Percentiles rank a stretch among this genome's conserved stretches.
Evolutionary conservation across 2,888 invertebrate species (phyloP).

Genomic region (Ectobius pallidus): DNA sequence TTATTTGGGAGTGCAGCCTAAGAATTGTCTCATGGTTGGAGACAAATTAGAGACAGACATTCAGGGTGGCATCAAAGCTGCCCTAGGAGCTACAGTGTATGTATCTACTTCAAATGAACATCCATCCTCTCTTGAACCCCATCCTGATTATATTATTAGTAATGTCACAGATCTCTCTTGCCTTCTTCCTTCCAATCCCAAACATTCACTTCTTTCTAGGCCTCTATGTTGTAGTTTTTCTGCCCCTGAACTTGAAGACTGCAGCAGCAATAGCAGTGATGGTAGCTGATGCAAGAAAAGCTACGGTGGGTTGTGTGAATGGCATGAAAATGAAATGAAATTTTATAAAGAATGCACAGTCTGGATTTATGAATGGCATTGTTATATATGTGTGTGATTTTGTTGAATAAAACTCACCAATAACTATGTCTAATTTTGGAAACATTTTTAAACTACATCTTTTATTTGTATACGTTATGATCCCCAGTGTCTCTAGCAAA

Average conservation of each 20-base stretch:
- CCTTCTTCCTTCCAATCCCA: conserved; percentile 57
- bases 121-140: conserved; percentile 54
- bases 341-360: too few relatives aligned
- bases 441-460: too few relatives aligned
- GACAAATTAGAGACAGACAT: conserved; percentile 90
- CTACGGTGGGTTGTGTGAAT: too few relatives aligned
- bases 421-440: too few relatives aligned
- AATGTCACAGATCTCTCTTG: conserved; percentile 67
- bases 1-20: conserved; percentile 73
- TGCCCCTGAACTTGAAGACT: conserved; percentile 53
- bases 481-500: too few relatives aligned
- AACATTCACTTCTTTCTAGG: conserved; percentile 37
- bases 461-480: too few relatives aligned
- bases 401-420: too few relatives aligned
- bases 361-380: too few relatives aligned
- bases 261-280: conserved; percentile 58
- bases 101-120: conserved; percentile 63
- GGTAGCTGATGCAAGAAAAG: conserved; percentile 59
- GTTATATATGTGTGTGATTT: too few relatives aligned
- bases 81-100: conserved; percentile 81
- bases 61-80: conserved; percentile 78
- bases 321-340: too few relatives aligned
- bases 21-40: conserved; percentile 84
- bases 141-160: conserved; percentile 70
- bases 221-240: conserved; percentile 41